Percentiles rank a stretch among this genome's conserved stretches.
phyloP scores from a whole-genome alignment of 2,797 vertebrate genomes.

The Sebastes variabilis region DNA sequence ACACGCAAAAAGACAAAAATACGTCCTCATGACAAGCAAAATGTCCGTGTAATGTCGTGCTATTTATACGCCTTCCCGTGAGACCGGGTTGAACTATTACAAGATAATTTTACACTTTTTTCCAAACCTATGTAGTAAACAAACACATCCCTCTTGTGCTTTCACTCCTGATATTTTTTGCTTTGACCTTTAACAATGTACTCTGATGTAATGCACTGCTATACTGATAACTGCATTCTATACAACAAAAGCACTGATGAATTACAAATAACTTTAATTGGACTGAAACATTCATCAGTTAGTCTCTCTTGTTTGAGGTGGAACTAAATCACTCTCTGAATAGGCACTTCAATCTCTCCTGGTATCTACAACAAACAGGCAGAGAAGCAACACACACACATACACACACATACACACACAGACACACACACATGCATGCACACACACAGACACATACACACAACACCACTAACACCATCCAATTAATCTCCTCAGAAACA shows the following conservation, averaged over 20 bases:
- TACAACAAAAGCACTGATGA: neutral
- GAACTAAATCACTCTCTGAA: slow-evolving; percentile 43
- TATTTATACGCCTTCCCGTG: no score
- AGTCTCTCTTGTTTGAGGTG: slow-evolving; percentile 1
- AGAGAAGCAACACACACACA: neutral
- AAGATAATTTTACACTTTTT: neutral
- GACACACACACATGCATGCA: neutral
- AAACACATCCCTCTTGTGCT: neutral
- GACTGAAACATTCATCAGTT: slow-evolving; percentile 7
- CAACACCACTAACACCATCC: slow-evolving; percentile 16
- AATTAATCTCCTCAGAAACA: slow-evolving; percentile 69
- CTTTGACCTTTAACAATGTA: neutral
- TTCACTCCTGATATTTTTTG: neutral
- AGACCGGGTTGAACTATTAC: neutral
- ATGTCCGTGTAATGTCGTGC: no score
- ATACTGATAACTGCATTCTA: neutral
- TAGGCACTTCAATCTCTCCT: slow-evolving; percentile 26
- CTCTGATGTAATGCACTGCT: neutral
- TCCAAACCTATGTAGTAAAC: neutral
- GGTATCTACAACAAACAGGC: slow-evolving; percentile 50
- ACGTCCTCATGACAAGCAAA: no score
- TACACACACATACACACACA: neutral
- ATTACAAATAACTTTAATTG: slow-evolving; percentile 15
- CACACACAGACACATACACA: neutral
- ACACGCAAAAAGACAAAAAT: no score